A percentile compares a stretch with the other conserved stretches of the same genome.
These are phyloP conservation scores for Rotaria magnacalcarata DNA, from an alignment of 2,888 invertebrate genomes.

Conservation along the genomic window DNA sequence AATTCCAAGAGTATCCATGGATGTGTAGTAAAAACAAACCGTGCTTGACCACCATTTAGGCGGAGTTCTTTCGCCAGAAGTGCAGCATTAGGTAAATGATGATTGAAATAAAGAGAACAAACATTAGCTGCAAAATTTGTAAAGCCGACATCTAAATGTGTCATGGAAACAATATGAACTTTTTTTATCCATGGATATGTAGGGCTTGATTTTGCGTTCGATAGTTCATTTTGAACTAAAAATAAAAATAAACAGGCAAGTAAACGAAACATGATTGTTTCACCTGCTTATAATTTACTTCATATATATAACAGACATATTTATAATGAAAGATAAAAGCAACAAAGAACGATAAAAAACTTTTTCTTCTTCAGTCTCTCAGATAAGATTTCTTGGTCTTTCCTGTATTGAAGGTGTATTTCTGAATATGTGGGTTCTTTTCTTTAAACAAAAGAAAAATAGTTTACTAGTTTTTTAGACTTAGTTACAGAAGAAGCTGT, in stretches of 20 bases:
- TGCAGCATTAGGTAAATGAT: slow-evolving; percentile 4
- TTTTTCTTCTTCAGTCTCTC: too few species aligned
- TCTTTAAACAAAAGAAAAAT: too few species aligned
- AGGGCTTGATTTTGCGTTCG: background rate
- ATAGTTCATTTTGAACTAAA: background rate
- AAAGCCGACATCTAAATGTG: slow-evolving; percentile 15
- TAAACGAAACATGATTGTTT: background rate
- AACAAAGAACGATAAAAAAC: too few species aligned
- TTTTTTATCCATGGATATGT: background rate
- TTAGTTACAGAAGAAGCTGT: too few species aligned
- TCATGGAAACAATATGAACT: background rate
- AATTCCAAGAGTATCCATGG: slow-evolving; percentile 1
- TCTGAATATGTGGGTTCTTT: too few species aligned
- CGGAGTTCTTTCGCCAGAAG: background rate
- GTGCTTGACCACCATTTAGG: background rate
- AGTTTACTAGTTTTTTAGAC: too few species aligned
- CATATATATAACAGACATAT: too few species aligned
- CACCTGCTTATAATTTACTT: too few species aligned
- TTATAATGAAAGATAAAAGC: too few species aligned
- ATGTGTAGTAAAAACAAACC: background rate
- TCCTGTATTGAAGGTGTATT: too few species aligned
- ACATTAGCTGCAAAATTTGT: background rate
- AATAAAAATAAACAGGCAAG: background rate
- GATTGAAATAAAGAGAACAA: slow-evolving; percentile 8
- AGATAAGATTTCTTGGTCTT: too few species aligned